These are phyloP conservation scores for Melanotaenia maccullochi DNA, from an alignment of 2,797 vertebrate species.

Conservation along the genomic window DNA sequence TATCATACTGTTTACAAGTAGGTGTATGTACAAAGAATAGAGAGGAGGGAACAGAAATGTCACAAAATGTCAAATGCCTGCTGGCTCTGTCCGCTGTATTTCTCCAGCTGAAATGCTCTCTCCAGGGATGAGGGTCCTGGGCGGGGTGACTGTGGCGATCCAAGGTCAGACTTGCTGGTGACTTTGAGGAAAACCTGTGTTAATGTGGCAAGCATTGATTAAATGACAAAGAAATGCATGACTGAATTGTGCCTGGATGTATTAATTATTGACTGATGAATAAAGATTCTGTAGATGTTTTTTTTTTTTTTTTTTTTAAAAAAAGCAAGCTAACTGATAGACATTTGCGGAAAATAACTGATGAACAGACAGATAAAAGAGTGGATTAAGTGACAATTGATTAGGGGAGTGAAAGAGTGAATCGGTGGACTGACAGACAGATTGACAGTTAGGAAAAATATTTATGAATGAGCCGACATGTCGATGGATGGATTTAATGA, in stretches of 20 bases:
- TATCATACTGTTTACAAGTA: conserved; percentile 80
- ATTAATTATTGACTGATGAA: conserved; percentile 39
- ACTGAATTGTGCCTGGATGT: conserved; percentile 13
- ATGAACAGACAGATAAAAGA: background rate
- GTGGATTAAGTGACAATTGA: conserved; percentile 2
- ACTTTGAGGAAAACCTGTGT: conserved; percentile 48
- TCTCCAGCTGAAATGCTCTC: conserved; percentile 70
- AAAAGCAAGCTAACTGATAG: background rate
- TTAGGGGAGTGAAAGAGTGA: conserved; percentile 5
- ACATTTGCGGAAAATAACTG: background rate
- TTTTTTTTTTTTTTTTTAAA: background rate
- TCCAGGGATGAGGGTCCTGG: conserved; percentile 63
- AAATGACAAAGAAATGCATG: conserved; percentile 33
- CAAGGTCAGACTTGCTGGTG: conserved; percentile 65
- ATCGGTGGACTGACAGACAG: conserved; percentile 10
- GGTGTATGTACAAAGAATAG: conserved; percentile 76
- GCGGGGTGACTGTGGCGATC: conserved; percentile 49
- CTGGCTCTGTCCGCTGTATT: conserved; percentile 75
- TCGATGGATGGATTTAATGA: conserved; percentile 1
- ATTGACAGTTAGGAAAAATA: background rate
- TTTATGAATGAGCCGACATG: background rate
- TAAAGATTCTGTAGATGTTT: background rate
- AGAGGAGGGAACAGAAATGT: conserved; percentile 80
- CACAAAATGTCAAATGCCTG: conserved; percentile 85
- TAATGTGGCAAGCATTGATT: conserved; percentile 37